Evolutionary conservation across 2,888 invertebrate species (phyloP).

Genomic region (Dinocampus coccinellae): DNA sequence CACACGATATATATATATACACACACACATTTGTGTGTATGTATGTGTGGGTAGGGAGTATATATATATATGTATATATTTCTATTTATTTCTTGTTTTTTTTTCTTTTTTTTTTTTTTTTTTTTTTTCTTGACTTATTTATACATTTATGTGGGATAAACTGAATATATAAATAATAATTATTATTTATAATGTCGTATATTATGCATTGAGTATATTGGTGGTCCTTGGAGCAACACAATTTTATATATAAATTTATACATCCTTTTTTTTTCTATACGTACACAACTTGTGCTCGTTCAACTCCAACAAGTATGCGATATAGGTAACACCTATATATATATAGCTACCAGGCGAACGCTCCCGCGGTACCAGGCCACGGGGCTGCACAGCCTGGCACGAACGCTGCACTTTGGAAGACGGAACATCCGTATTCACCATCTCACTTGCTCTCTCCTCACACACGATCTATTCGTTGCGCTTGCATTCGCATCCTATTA

Average conservation of each 20-base stretch:
- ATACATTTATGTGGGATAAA: background rate
- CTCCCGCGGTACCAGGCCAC: slow-evolving; percentile 63
- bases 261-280: slow-evolving; percentile 11
- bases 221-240: background rate
- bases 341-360: slow-evolving; percentile 46
- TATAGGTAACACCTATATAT: slow-evolving; percentile 43
- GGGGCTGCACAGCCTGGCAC: slow-evolving; percentile 66
- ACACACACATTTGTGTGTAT: too few relatives aligned
- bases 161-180: background rate
- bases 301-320: slow-evolving; percentile 37
- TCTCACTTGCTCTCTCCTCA: slow-evolving; percentile 20
- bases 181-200: background rate
- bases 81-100: too few relatives aligned
- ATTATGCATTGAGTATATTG: background rate
- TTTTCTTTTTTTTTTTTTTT: too few relatives aligned
- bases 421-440: slow-evolving; percentile 34
- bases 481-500: slow-evolving; percentile 8
- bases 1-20: background rate
- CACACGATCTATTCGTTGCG: slow-evolving; percentile 3
- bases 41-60: too few relatives aligned
- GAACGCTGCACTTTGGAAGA: slow-evolving; percentile 59
- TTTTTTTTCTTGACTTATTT: background rate
- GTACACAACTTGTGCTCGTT: slow-evolving; percentile 19
- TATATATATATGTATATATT: too few relatives aligned
- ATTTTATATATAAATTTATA: slow-evolving; percentile 3